These are phyloP conservation scores for Acanthoscelides obtectus DNA, from an alignment of 2,888 invertebrate species.

Conservation along the genomic window DNA sequence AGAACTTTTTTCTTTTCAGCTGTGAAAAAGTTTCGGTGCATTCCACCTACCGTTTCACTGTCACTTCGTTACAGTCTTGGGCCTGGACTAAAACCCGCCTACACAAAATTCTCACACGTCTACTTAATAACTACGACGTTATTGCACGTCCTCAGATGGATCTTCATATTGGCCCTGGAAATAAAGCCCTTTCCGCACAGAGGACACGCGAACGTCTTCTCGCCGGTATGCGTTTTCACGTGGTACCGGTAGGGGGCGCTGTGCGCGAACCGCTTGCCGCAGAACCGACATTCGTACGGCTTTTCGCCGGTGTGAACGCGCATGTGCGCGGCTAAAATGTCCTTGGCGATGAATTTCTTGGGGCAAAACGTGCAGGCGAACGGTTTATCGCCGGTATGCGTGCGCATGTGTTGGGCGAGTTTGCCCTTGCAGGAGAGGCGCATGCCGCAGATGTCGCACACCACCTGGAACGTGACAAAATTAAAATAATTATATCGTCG, in stretches of 20 bases:
- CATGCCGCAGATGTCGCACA: constrained; percentile 41
- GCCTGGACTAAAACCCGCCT: too few species aligned
- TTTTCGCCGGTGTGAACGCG: constrained; percentile 35
- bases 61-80: too few species aligned
- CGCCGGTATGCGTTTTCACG: constrained; percentile 23
- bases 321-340: constrained; percentile 30
- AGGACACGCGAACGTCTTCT: constrained; percentile 17
- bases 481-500: too few species aligned
- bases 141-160: constrained; percentile 22
- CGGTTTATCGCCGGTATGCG: constrained; percentile 24
- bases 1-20: too few species aligned
- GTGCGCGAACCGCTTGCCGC: constrained; percentile 22
- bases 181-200: constrained; percentile 22
- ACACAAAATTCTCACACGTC: too few species aligned
- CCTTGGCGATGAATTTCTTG: constrained; percentile 21
- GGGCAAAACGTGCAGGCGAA: constrained; percentile 30
- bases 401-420: constrained; percentile 42
- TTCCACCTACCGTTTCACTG: too few species aligned
- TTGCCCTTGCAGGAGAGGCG: constrained; percentile 38
- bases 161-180: constrained; percentile 24
- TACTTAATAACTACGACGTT: not conserved
- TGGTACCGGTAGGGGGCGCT: constrained; percentile 22
- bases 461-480: constrained; percentile 11
- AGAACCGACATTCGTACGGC: constrained; percentile 28
- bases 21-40: too few species aligned